phyloP scores from a whole-genome alignment of 2,888 invertebrate species.

The Polietes domitor region DNA sequence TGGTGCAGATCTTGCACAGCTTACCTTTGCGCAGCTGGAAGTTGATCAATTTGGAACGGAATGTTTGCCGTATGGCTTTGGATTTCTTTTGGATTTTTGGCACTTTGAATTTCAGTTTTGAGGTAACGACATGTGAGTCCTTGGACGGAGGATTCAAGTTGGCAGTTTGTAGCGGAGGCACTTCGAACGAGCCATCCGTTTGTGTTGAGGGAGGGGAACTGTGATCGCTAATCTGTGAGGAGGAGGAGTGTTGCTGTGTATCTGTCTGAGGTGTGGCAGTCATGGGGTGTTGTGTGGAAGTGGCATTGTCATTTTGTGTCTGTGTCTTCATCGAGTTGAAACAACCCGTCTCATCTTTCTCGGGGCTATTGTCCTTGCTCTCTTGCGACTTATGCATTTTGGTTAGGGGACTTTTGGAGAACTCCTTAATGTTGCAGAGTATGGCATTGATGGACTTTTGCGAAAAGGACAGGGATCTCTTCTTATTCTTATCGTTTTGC shows the following conservation, averaged over 20 bases:
- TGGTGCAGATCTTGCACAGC: constrained; percentile 79
- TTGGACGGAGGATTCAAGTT: constrained; percentile 75
- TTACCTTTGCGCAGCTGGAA: constrained; percentile 77
- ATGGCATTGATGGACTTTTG: constrained; percentile 79
- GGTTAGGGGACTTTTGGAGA: constrained; percentile 75
- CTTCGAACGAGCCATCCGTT: neutral
- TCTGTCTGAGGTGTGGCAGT: constrained; percentile 57
- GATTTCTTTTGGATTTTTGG: constrained; percentile 79
- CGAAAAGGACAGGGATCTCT: constrained; percentile 79
- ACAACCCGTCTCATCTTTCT: constrained; percentile 33
- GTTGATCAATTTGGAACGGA: constrained; percentile 78
- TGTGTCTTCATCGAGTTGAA: constrained; percentile 35
- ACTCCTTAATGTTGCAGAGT: constrained; percentile 78
- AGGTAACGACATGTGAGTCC: constrained; percentile 62
- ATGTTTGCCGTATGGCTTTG: constrained; percentile 79
- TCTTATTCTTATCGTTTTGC: constrained; percentile 71
- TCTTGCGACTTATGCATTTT: constrained; percentile 68
- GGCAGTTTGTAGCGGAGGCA: constrained; percentile 59
- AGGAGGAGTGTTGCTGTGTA: constrained; percentile 60
- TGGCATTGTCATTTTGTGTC: constrained; percentile 55
- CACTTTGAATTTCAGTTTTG: constrained; percentile 78
- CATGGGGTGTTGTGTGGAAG: constrained; percentile 43
- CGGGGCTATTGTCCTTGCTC: constrained; percentile 34
- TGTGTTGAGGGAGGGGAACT: constrained; percentile 33
- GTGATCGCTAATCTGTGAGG: neutral